Evolutionary conservation across 2,113 vertebrate genomes (phyloP), one percentile per base, ranked within the genome.

Genomic region (Picathartes gymnocephalus): DNA sequence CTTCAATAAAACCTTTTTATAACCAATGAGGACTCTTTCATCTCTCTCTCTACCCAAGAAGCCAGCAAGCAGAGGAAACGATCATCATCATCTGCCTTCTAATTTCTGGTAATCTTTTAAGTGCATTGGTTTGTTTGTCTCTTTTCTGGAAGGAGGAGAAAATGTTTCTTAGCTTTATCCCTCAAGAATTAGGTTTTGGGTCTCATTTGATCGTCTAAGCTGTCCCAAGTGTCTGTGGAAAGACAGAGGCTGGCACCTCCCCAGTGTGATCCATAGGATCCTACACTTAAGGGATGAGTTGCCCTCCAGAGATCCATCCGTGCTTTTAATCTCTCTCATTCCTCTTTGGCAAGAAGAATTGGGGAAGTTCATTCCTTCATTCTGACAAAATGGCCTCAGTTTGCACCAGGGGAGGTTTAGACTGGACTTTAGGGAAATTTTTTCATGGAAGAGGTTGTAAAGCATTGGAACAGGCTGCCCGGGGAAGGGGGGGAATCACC

Each of bases 231-330:
- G 5, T 27, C n/a, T 40, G 15, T 31, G n/a, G 28, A n/a, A 21
- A 39, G 58, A 8, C n/a, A 56, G 40, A 69, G 30, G 23, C 4
- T 56, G 61, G 15, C 33, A 40, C 6, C 30, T 60, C 57, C 4
- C 0, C 20, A 20, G 7, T 2, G 31, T 0, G 4, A n/a, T 13
- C 62, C 24, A 3, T 0, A 13, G 44, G 39, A 56, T 65, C 25
- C 30, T 23, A 3, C 0, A 0, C 15, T 10, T 45, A 17, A 73
- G 64, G 45, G 25, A 30, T 9, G 30, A 68, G 27, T 9, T 71
- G 23, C 21, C 19, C 30, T 62, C 35, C 86, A 50, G 33, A 58
- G 24, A 14, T 40, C 11, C 42, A 19, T 22, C 37, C 22, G 4
- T 37, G 31, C 11, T 86, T 86, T 76, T 45, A 19, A 12, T 31